A percentile compares a stretch with the other conserved stretches of the same genome.
phyloP scores from a whole-genome alignment of 2,888 invertebrate genomes.

The Malthinus seriepunctatus region DNA sequence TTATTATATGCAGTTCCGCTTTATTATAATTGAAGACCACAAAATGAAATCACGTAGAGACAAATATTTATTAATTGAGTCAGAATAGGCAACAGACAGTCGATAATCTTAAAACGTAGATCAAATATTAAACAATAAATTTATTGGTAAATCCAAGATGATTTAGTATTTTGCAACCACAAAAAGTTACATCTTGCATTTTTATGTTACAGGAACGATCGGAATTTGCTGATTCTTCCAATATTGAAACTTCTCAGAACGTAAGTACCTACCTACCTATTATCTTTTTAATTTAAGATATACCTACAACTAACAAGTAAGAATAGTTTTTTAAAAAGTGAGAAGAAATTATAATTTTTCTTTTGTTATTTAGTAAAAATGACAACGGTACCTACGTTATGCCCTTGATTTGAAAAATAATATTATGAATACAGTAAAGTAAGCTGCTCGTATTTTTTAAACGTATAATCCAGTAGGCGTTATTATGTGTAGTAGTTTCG shows the following conservation, averaged over 20 bases:
- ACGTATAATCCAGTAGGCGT: too few species aligned
- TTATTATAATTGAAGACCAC: too few species aligned
- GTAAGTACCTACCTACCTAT: slow-evolving; percentile 13
- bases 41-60: background rate
- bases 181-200: slow-evolving; percentile 21
- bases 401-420: background rate
- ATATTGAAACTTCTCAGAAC: slow-evolving; percentile 24
- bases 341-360: too few species aligned
- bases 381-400: slow-evolving; percentile 10
- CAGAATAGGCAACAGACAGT: background rate
- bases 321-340: too few species aligned
- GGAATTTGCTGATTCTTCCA: slow-evolving; percentile 22
- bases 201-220: slow-evolving; percentile 30
- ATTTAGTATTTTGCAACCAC: slow-evolving; percentile 13
- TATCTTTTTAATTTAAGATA: too few species aligned
- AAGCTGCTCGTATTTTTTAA: background rate
- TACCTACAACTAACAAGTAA: too few species aligned
- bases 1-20: too few species aligned
- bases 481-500: background rate
- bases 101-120: slow-evolving; percentile 7
- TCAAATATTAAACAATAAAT: slow-evolving; percentile 11
- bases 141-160: slow-evolving; percentile 22
- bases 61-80: background rate
- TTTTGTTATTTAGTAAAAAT: slow-evolving; percentile 6
- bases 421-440: background rate